phyloP scores from a whole-genome alignment of 2,888 invertebrate species.

The Yponomeuta malinellus region DNA sequence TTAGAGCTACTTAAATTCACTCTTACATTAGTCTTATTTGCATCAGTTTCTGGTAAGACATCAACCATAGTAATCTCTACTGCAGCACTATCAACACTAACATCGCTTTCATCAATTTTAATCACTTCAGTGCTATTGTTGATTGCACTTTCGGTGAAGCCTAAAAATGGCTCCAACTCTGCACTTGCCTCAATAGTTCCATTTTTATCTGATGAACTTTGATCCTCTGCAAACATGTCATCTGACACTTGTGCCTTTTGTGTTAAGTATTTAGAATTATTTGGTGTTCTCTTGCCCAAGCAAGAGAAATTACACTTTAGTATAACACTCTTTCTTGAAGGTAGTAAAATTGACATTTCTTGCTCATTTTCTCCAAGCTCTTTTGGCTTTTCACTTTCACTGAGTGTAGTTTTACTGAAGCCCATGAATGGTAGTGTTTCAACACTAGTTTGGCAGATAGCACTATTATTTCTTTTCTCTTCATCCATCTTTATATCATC shows the following conservation, averaged over 20 bases:
- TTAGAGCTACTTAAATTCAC: background rate
- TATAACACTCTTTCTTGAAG: slow-evolving; percentile 1
- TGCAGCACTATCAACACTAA: slow-evolving; percentile 5
- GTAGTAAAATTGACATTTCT: background rate
- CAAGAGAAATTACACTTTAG: background rate
- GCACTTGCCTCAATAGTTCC: background rate
- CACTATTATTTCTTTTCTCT: slow-evolving; percentile 19
- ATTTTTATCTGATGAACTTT: background rate
- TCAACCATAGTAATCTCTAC: slow-evolving; percentile 6
- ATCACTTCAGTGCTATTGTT: slow-evolving; percentile 13
- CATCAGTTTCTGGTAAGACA: background rate
- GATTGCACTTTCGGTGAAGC: slow-evolving; percentile 19
- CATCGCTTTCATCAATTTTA: slow-evolving; percentile 18
- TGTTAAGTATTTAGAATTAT: background rate
- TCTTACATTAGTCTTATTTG: slow-evolving; percentile 5
- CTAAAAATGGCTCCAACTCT: slow-evolving; percentile 23
- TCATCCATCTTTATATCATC: background rate
- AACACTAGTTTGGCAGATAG: slow-evolving; percentile 30
- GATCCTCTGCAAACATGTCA: background rate
- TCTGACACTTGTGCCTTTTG: background rate
- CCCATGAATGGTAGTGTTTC: slow-evolving; percentile 44
- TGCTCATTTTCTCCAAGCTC: slow-evolving; percentile 12
- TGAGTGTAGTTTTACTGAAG: slow-evolving; percentile 27
- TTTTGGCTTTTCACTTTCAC: slow-evolving; percentile 3
- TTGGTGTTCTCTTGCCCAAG: background rate